Base-by-base conservation (phyloP, 2,797 vertebrate species). In the Poeciliopsis paucimaculata region DNA sequence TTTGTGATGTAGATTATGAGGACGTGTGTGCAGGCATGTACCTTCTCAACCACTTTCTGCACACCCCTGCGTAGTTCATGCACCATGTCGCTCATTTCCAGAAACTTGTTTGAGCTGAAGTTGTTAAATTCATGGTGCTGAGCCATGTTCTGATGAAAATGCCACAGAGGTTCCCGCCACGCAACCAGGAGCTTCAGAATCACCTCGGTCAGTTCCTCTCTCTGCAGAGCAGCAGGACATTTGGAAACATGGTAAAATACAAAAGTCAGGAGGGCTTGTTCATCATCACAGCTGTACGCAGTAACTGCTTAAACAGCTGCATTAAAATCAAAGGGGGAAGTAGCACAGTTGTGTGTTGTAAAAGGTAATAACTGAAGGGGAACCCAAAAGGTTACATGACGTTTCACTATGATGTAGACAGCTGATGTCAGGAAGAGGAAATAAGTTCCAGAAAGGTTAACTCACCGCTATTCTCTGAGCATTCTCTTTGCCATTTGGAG, bases 401-500 rank as follows among this genome's bases (percentile, higher is more conserved):
- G 15, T 70, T 51, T 23, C 12, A 12, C 39, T 4, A 15, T 6
- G 45, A 15, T 6, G 45, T 20, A 36, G 41, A 75, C 28, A 72
- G 28, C 3, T 43, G 71, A 76, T 64, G 49, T 23, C 49, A 45
- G 11, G 28, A 23, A 80, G 13, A 86, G 43, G 66, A 82, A 81
- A 73, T 45, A 55, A 39, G 47, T 76, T 82, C 79, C 20, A 64
- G 43, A 81, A 80, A 89, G 73, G 73, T 82, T 45, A 34, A 90
- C 90, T 96, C 84, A 97, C 96, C 77, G 95, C 93, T 84, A 96
- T 94, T 79, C 95, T 96, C 82, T 97, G 96, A 74, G 95, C 95
- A 1, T 96, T 96, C 77, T 96, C 96, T 77, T 97, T 97, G 86
- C 95, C 95, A 12, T 95, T 96, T 43, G 96, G 96, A 45, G 96